These are phyloP conservation scores for Periplaneta americana DNA, from an alignment of 1,140 invertebrate species.

Conservation along the genomic window DNA sequence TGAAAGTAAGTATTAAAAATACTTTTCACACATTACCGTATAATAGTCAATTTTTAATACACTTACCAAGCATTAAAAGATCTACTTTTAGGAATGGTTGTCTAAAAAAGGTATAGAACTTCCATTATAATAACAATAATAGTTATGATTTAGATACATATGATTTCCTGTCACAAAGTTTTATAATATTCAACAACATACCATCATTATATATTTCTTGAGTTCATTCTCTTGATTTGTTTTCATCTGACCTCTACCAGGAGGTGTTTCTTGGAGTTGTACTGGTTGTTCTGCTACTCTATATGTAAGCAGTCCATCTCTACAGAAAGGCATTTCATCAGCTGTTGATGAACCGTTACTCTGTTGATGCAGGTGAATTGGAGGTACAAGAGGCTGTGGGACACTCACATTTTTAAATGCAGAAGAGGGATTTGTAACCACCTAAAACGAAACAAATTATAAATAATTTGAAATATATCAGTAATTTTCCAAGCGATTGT, in stretches of 20 bases:
- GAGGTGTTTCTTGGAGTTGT: neutral
- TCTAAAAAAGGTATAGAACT: too few relatives aligned
- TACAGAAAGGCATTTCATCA: constrained; percentile 3
- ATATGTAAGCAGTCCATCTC: constrained; percentile 8
- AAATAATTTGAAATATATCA: neutral
- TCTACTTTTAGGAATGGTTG: too few relatives aligned
- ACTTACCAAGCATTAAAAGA: too few relatives aligned
- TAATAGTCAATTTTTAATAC: too few relatives aligned
- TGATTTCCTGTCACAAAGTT: neutral
- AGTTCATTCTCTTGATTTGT: neutral
- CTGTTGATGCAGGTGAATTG: neutral
- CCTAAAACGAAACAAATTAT: neutral
- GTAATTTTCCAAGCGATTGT: too few relatives aligned
- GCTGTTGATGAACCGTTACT: neutral
- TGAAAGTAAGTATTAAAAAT: too few relatives aligned
- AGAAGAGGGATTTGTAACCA: neutral
- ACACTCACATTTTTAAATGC: neutral
- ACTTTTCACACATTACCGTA: too few relatives aligned
- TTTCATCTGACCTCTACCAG: neutral
- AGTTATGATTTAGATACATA: too few relatives aligned
- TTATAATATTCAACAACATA: too few relatives aligned
- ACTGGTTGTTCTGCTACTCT: neutral
- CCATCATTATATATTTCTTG: constrained; percentile 7
- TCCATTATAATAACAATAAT: too few relatives aligned
- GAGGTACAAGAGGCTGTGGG: neutral